These are phyloP conservation scores for Hipposideros armiger DNA, from an alignment of 2,113 vertebrate species.

Conservation along the genomic window DNA sequence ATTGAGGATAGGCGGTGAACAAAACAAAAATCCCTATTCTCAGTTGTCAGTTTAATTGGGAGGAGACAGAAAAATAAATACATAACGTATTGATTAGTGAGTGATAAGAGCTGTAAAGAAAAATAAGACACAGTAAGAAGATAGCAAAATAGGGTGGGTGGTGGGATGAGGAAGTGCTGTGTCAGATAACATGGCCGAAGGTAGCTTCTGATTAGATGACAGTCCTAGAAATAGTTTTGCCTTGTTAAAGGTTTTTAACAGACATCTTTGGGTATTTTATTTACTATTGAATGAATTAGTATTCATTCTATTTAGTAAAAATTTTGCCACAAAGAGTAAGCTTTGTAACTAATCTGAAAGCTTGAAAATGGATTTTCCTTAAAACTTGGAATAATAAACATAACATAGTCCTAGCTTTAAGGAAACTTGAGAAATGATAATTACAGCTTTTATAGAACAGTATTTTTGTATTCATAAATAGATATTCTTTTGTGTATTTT, in stretches of 20 bases:
- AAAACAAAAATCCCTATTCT: slow-evolving; percentile 8
- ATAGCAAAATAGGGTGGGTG: neutral
- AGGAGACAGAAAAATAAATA: neutral
- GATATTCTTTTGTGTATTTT: neutral
- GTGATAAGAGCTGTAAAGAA: neutral
- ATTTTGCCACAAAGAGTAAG: neutral
- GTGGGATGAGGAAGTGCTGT: neutral
- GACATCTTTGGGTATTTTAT: slow-evolving; percentile 33
- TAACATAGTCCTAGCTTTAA: slow-evolving; percentile 45
- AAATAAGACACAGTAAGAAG: neutral
- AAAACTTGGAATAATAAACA: slow-evolving; percentile 32
- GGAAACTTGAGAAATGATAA: slow-evolving; percentile 22
- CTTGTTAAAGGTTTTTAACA: slow-evolving; percentile 35
- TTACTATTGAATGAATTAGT: neutral
- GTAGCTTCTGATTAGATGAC: neutral
- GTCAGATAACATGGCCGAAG: neutral
- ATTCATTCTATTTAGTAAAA: slow-evolving; percentile 26
- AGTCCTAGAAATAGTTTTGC: slow-evolving; percentile 4
- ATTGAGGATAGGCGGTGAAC: neutral
- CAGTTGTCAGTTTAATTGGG: neutral
- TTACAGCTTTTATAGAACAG: neutral
- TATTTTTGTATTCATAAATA: slow-evolving; percentile 33
- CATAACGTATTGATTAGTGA: neutral
- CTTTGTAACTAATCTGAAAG: slow-evolving; percentile 52
- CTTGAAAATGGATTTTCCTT: slow-evolving; percentile 34